phyloP scores from a whole-genome alignment of 2,797 vertebrate genomes.

The Sternotherus odoratus region DNA sequence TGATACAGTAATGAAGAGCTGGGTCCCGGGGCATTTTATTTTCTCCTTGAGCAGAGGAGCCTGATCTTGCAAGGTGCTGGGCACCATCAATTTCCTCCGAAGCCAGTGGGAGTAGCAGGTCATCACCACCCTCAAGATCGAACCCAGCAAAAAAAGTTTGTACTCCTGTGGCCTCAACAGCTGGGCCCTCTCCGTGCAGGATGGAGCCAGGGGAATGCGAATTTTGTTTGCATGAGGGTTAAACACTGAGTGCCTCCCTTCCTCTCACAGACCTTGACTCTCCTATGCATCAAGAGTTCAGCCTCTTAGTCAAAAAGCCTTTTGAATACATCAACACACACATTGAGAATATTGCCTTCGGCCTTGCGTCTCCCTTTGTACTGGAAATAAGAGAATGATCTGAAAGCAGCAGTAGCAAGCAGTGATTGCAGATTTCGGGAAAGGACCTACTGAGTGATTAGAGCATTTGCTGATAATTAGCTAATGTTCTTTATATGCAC shows the following conservation, averaged over 20 bases:
- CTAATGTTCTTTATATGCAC: constrained; percentile 40
- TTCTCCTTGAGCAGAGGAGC: not conserved
- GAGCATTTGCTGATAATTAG: constrained; percentile 53
- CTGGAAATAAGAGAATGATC: not conserved
- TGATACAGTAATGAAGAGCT: not conserved
- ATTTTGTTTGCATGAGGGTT: not conserved
- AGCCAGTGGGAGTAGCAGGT: not conserved
- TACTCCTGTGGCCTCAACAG: not conserved
- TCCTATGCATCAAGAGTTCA: not conserved
- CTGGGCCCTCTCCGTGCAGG: not conserved
- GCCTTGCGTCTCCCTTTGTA: not conserved
- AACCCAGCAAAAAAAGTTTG: not conserved
- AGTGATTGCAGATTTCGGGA: constrained; percentile 1
- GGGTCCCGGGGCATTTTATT: not conserved
- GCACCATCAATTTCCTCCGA: accelerated
- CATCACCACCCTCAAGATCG: not conserved
- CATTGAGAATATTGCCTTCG: constrained; percentile 4
- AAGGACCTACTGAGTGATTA: constrained; percentile 36
- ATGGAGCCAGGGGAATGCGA: not conserved
- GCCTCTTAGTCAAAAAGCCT: not conserved
- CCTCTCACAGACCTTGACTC: accelerated
- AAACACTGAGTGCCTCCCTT: not conserved
- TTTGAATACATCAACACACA: not conserved
- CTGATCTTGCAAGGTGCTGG: not conserved
- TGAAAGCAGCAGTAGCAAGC: not conserved